Evolutionary conservation across 1,140 invertebrate genomes (phyloP).

Genomic region (Spodoptera litura): DNA sequence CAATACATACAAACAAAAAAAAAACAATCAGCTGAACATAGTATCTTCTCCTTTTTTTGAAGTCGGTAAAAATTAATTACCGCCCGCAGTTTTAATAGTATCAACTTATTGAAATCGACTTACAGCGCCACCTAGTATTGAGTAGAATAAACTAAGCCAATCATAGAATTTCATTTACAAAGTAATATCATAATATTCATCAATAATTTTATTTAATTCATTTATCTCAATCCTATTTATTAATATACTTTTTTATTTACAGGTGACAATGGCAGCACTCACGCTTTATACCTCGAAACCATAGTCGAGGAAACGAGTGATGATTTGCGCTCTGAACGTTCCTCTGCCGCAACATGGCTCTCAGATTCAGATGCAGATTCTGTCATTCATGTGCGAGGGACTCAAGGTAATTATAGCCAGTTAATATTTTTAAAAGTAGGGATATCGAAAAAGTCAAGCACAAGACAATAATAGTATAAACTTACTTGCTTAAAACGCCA

Average conservation of each 20-base stretch:
- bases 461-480: neutral
- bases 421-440: neutral
- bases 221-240: neutral
- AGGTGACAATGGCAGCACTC: slow-evolving; percentile 82
- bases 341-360: slow-evolving; percentile 82
- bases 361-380: slow-evolving; percentile 85
- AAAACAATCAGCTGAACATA: too few species aligned
- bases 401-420: slow-evolving; percentile 62
- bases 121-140: slow-evolving; percentile 65
- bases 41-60: too few species aligned
- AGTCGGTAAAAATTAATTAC: too few species aligned
- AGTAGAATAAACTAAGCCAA: slow-evolving; percentile 49
- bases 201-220: neutral
- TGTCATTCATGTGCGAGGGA: slow-evolving; percentile 80
- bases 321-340: slow-evolving; percentile 90
- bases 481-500: slow-evolving; percentile 54
- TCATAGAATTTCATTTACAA: neutral
- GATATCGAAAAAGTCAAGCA: neutral
- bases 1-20: too few species aligned
- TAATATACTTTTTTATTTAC: slow-evolving; percentile 53
- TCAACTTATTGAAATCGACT: neutral
- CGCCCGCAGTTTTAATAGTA: too few species aligned
- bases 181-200: too few species aligned
- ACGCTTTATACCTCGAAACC: slow-evolving; percentile 88
- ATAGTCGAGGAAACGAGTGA: slow-evolving; percentile 93